phyloP scores from a whole-genome alignment of 1,140 invertebrate species.

The Argopecten irradians region DNA sequence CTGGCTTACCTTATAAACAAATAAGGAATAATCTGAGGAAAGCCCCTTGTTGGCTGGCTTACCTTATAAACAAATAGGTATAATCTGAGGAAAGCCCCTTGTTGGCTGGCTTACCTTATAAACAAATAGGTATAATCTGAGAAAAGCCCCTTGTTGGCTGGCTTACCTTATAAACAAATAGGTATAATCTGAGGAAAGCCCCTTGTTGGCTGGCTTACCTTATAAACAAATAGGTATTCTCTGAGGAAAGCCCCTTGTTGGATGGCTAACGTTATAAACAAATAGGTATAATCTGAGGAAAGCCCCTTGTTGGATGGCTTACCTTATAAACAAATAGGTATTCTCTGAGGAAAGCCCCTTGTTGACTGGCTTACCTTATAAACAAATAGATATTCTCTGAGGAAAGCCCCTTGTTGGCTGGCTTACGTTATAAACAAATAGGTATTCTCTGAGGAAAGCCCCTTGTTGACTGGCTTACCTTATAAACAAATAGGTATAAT shows the following conservation, averaged over 20 bases:
- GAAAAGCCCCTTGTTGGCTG: constrained; percentile 88
- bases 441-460: constrained; percentile 91
- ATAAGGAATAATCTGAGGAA: constrained; percentile 93
- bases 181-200: constrained; percentile 91
- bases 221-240: constrained; percentile 91
- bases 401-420: constrained; percentile 88
- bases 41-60: constrained; percentile 85
- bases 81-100: constrained; percentile 90
- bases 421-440: constrained; percentile 86
- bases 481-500: constrained; percentile 91
- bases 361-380: constrained; percentile 86
- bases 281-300: constrained; percentile 93
- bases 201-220: constrained; percentile 87
- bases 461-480: constrained; percentile 87
- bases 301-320: constrained; percentile 85
- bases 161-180: constrained; percentile 86
- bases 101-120: constrained; percentile 86
- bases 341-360: constrained; percentile 90
- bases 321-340: constrained; percentile 90
- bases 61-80: constrained; percentile 90
- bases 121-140: constrained; percentile 91
- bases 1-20: constrained; percentile 84
- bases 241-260: constrained; percentile 91
- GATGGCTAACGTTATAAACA: constrained; percentile 81
- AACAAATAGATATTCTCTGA: constrained; percentile 91